A percentile compares a stretch with the other conserved stretches of the same genome.
These are phyloP conservation scores for Catamblyrhynchus diadema DNA, from an alignment of 2,797 vertebrate genomes.

Conservation along the genomic window DNA sequence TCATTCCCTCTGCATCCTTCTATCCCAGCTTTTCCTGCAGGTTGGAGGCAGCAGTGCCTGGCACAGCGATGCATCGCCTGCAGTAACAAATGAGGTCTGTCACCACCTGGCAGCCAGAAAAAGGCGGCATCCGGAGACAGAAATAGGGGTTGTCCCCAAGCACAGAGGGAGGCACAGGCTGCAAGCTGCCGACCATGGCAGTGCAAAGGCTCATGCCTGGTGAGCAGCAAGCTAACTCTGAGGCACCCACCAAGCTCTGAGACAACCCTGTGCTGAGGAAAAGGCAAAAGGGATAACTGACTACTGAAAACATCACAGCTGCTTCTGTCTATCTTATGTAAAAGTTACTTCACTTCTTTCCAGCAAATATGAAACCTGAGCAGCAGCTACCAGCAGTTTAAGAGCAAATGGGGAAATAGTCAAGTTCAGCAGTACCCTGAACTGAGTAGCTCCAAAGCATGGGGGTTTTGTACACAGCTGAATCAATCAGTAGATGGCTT, in stretches of 20 bases:
- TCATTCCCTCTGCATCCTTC: neutral
- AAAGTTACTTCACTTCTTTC: neutral
- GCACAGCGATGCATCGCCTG: accelerated
- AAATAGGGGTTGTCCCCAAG: neutral
- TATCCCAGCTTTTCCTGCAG: neutral
- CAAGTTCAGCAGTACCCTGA: neutral
- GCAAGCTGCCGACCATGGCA: accelerated
- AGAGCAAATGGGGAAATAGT: neutral
- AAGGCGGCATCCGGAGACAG: neutral
- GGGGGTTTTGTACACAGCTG: neutral
- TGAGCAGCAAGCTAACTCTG: neutral
- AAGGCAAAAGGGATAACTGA: neutral
- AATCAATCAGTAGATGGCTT: neutral
- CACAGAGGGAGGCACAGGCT: neutral
- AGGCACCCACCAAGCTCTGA: neutral
- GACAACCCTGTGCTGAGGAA: neutral
- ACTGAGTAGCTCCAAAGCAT: neutral
- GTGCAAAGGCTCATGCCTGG: neutral
- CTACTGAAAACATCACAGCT: neutral
- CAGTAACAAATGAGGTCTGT: neutral
- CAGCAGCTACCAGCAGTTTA: neutral
- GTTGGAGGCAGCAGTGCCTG: neutral
- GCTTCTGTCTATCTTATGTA: neutral
- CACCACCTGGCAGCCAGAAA: neutral
- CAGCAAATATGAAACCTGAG: neutral